Percentiles rank a stretch among this genome's conserved stretches.
Evolutionary conservation across 2,888 invertebrate species (phyloP).

Genomic region (Pammene fasciana): DNA sequence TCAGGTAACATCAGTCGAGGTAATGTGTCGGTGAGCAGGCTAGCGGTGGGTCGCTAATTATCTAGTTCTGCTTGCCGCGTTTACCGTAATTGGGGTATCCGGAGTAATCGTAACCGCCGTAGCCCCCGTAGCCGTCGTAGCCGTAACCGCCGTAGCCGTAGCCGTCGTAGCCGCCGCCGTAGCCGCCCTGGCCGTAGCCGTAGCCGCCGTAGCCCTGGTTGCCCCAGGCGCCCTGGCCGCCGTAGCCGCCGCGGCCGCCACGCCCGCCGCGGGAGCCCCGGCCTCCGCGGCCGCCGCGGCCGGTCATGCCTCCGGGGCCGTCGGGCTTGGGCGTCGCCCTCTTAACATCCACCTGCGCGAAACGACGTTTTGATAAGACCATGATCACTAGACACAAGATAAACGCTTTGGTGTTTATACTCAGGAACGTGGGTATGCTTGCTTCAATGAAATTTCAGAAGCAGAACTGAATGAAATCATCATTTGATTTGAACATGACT

Average conservation of each 20-base stretch:
- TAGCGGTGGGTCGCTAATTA: constrained; percentile 64
- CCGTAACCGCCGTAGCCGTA: constrained; percentile 89
- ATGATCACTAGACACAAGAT: neutral
- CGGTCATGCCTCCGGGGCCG: constrained; percentile 86
- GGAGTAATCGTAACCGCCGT: constrained; percentile 91
- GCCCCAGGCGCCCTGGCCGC: constrained; percentile 86
- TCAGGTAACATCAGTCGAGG: constrained; percentile 84
- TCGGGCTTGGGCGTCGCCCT: constrained; percentile 96
- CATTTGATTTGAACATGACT: constrained; percentile 58
- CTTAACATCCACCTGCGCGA: constrained; percentile 93
- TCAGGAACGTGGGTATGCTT: constrained; percentile 85
- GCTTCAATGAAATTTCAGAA: constrained; percentile 78
- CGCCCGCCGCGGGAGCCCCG: constrained; percentile 88
- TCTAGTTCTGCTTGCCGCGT: constrained; percentile 82
- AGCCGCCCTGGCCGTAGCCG: constrained; percentile 88
- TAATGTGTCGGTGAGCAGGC: constrained; percentile 81
- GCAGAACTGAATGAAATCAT: constrained; percentile 82
- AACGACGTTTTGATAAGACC: neutral
- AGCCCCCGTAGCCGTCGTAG: constrained; percentile 89
- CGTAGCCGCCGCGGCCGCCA: constrained; percentile 87
- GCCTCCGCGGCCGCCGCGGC: constrained; percentile 86
- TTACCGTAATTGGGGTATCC: constrained; percentile 93
- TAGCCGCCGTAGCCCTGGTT: constrained; percentile 86
- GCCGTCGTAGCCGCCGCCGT: constrained; percentile 89
- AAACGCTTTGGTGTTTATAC: constrained; percentile 58